Evolutionary conservation across 1,140 invertebrate genomes (phyloP), one percentile per base, ranked within the genome.

Genomic region (Phortica variegata): DNA sequence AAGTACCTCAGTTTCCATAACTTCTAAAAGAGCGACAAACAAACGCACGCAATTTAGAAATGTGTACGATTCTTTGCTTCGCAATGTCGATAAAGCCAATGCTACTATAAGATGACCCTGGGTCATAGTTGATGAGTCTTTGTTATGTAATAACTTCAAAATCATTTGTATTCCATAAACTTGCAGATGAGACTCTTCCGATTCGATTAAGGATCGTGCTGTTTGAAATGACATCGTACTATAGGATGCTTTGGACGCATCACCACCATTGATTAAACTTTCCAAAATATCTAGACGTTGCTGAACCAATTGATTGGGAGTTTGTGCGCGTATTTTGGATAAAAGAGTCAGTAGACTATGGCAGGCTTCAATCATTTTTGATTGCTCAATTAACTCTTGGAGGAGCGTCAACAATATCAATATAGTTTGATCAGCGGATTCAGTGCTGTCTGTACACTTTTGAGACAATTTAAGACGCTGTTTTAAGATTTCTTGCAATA

Each of bases 31-130:
- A 2, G 55, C 47, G 10, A 58, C 65, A 50, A 76, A 73, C 0
- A 76, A 41, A 3, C 66, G 55, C 8, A 76, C 70, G 8, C 66
- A 69, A 47, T 76, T 76, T 0, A 76, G 51, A 39, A 73, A 76
- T 1, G 66, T 63, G 18, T 75, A 76, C 2, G 74, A 76, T 18
- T 76, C 74, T 15, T 58, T 57, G 5, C 59, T 49, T 45, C 60
- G 75, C 0, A 76, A 49, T 1, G 60, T 62, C 16, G 46, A 49
- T 26, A 76, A 12, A 0, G 74, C 69, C 12, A 76, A 39, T 0
- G 73, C 74, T 12, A 75, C 49, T 1, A 76, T 56, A 1, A 61
- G 42, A 39, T 69, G 74, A 12, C 56, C 31, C 33, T 76, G 71
- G 0, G 59, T 29, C 12, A 71, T 37, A 1, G 68, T 62, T 2